Evolutionary conservation across 2,888 invertebrate genomes (phyloP), one percentile per base, ranked within the genome.

Genomic region (Drosophila demipolita): DNA sequence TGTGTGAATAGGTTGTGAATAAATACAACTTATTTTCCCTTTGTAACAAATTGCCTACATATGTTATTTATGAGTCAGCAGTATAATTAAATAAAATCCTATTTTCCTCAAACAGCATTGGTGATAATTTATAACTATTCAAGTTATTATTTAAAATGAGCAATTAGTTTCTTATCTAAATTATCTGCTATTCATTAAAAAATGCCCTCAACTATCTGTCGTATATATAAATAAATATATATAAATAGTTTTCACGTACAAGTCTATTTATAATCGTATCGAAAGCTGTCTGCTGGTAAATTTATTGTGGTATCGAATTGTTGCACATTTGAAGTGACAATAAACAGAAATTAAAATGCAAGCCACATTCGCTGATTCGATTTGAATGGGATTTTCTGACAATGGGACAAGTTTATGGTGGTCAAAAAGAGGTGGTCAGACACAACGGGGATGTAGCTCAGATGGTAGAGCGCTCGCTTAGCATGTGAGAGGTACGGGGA

Each of bases 391-490:
- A 62, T 52, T 59, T 32, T n/a, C 1, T 40, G 57, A n/a, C n/a
- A 42, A 35, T 60, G 45, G 48, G 6, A 17, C 53, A 52, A 40
- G 53, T 17, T 79, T 50, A 33, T 63, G 8, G 17, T 20, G 50
- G 57, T 55, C 59, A 74, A 71, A 29, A 70, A 75, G 68, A 59
- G 33, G 7, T 1, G 4, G 0, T 1, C 6, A 20, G 15, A 1
- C 7, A 74, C 48, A 62, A 75, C 38, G 93, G 93, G 93, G 93
- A 92, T 92, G 93, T 93, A 93, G 93, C 93, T 93, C 93, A 93
- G 92, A 92, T 92, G 93, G 93, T 93, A 93, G 93, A 93, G 93
- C 92, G 93, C 93, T 92, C 92, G 93, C 93, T 92, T 92, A 92
- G 92, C 92, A 93, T 92, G 92, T 92, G 93, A 93, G 93, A 92